Evolutionary conservation across 2,888 invertebrate species (phyloP), one percentile per base, ranked within the genome.

Genomic region (Deilephila porcellus): DNA sequence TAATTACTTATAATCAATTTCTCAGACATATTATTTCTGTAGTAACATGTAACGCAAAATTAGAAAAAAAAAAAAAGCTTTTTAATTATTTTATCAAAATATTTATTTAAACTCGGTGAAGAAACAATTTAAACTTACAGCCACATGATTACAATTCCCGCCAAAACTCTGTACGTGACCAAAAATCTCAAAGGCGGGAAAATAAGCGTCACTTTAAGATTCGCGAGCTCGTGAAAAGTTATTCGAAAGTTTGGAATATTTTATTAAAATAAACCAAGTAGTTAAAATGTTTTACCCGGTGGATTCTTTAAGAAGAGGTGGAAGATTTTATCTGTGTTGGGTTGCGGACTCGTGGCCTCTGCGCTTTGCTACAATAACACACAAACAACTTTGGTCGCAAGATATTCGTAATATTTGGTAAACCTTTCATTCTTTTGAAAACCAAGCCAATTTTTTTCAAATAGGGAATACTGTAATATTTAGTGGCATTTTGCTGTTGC

Each of bases 291-390:
- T 94, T 90, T 94, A 90, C 81, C 92, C 92, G 0, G 89, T 83
- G 3, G 89, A 91, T 60, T 91, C 91, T 1, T 82, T 94, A 67
- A 91, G 86, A 79, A 86, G 87, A 76, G 94, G 94, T 17, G 94
- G 94, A 32, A 88, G 89, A 78, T 94, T 94, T 85, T 91, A 94
- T 82, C 83, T 93, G 73, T 92, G 92, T 77, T 94, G 94, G 94
- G 88, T 94, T 8, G 94, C 93, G 37, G 94, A 94, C 82, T 92
- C 93, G 25, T 93, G 93, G 93, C 93, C 94, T 4, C 76, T 89
- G 52, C 87, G 90, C 73, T 94, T 94, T 86, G 89, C 90, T 4
- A 86, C 87, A 32, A 88, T 93, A 80, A 89, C 90, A 45, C 90
- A 89, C 20, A 85, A 89, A 29, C 92, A 93, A 78, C 83, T 94